phyloP scores from a whole-genome alignment of 1,140 invertebrate species.

The Mycetomoellerius zeteki region DNA sequence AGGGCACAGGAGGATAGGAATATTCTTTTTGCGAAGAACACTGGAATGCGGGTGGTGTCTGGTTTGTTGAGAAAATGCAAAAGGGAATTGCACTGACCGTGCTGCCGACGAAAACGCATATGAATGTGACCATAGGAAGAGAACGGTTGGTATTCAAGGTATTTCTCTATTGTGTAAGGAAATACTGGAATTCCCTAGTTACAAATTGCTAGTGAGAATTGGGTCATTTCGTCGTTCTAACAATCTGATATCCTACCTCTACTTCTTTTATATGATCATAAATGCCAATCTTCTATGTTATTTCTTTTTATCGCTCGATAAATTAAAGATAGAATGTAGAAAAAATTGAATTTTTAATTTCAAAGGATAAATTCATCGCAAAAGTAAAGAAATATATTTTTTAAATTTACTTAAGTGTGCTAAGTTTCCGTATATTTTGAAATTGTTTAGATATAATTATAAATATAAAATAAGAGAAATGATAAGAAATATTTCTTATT shows the following conservation, averaged over 20 bases:
- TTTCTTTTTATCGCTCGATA: not conserved
- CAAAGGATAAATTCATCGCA: not conserved
- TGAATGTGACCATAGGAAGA: slow-evolving; percentile 36
- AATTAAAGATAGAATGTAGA: not conserved
- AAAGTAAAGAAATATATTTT: not conserved
- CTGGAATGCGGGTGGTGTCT: slow-evolving; percentile 62
- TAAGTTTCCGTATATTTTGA: not conserved
- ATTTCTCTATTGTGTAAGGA: slow-evolving; percentile 70
- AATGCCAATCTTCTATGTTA: not conserved
- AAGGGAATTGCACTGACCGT: slow-evolving; percentile 62
- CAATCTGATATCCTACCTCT: slow-evolving; percentile 21
- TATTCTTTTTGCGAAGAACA: slow-evolving; percentile 49
- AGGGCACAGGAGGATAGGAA: slow-evolving; percentile 15
- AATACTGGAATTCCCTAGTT: slow-evolving; percentile 50
- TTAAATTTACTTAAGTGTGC: not conserved
- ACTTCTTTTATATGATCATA: slow-evolving; percentile 32
- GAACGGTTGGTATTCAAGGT: slow-evolving; percentile 54
- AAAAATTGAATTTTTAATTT: slow-evolving; percentile 25
- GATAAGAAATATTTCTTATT: not conserved
- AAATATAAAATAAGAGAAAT: not conserved
- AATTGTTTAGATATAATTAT: not conserved
- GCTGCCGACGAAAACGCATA: slow-evolving; percentile 58
- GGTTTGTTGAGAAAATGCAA: slow-evolving; percentile 68
- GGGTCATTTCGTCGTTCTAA: slow-evolving; percentile 46
- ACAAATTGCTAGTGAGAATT: slow-evolving; percentile 56